A percentile compares a stretch with the other conserved stretches of the same genome.
phyloP scores from a whole-genome alignment of 2,888 invertebrate genomes.

The Lasioglossum oenotherae region DNA sequence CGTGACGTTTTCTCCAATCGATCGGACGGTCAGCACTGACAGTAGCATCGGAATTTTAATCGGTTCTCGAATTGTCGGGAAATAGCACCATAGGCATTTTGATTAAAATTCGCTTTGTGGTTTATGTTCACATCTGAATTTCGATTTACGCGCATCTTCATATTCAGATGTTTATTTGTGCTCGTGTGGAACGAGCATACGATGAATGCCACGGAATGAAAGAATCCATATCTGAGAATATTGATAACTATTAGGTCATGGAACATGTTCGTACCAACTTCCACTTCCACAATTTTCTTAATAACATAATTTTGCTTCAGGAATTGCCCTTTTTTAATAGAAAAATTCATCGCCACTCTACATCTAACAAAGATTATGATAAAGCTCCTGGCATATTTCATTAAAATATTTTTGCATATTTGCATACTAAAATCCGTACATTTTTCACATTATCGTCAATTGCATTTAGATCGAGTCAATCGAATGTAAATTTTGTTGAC shows the following conservation, averaged over 20 bases:
- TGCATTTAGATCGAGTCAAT: not conserved
- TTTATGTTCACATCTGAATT: slow-evolving; percentile 53
- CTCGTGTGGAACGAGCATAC: not conserved
- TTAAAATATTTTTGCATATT: not conserved
- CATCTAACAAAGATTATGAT: not conserved
- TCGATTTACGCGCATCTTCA: slow-evolving; percentile 46
- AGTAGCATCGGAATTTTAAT: slow-evolving; percentile 71
- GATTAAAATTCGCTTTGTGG: slow-evolving; percentile 72
- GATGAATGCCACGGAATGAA: not conserved
- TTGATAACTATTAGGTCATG: not conserved
- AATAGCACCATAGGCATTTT: slow-evolving; percentile 59
- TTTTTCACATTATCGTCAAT: not conserved
- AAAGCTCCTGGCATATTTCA: not conserved
- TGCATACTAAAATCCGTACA: not conserved
- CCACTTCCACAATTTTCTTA: not conserved
- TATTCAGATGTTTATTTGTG: slow-evolving; percentile 40
- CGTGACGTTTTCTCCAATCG: slow-evolving; percentile 48
- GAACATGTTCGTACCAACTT: not conserved
- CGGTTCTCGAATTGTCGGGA: slow-evolving; percentile 54
- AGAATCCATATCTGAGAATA: not conserved
- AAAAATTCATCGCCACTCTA: not conserved
- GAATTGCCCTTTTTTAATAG: not conserved
- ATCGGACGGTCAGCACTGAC: slow-evolving; percentile 31
- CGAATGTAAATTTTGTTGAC: not conserved
- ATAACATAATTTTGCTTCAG: not conserved